Evolutionary conservation across 2,797 vertebrate genomes (phyloP), one percentile per base, ranked within the genome.

Genomic region (Clangula hyemalis): DNA sequence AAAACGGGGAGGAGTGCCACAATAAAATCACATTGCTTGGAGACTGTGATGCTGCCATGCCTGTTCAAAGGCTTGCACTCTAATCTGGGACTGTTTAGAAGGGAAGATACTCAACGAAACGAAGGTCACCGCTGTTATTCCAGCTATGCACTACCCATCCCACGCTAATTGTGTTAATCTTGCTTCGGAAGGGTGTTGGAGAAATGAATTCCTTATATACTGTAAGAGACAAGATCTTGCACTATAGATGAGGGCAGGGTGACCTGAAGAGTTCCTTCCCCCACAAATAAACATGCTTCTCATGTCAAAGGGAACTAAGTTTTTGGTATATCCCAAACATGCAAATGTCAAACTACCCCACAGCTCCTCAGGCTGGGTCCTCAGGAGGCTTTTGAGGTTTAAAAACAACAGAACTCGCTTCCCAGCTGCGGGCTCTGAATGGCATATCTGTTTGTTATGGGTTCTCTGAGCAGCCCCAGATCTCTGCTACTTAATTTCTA

Each of bases 181-280:
- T 93, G 16, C 27, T 90, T 91, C 45, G 47, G 68, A 88, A 76
- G 8, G 9, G 4, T 6, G 3, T 70, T 79, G 36, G 22, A 86
- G 8, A 87, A 85, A 85, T 90, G 30, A 77, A 64, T 90, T 87
- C 77, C 87, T 88, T 12, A 25, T 79, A 36, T 32, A 54, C 24
- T 43, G 10, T 39, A 66, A 75, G 41, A 78, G n/a, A 54, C 18
- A 9, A 82, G 71, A 71, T 61, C 22, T 91, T 70, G 34, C 68
- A n/a, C 61, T 82, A 43, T 81, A 45, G 36, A 7, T 41, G 71
- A 94, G 87, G 77, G 72, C 89, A 93, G 39, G 16, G 39, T 94
- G 91, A 96, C 91, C 80, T 82, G 60, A 57, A 68, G 36, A 81
- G 25, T 74, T 94, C 54, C 64, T 83, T 90, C 38, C 22, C 11